phyloP scores from a whole-genome alignment of 2,113 vertebrate genomes.

The Alethe castanea region DNA sequence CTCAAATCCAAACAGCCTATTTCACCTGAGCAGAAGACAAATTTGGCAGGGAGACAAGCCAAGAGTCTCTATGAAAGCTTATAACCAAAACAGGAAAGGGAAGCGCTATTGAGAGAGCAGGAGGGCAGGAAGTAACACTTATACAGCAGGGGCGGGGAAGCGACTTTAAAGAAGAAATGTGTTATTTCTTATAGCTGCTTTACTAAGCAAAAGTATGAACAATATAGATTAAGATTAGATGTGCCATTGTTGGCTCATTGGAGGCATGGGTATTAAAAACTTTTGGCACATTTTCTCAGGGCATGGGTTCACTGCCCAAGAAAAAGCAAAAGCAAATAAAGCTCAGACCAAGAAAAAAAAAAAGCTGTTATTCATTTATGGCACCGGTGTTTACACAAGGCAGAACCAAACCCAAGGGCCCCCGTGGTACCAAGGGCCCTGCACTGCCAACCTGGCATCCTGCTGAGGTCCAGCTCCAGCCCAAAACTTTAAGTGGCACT shows the following conservation, averaged over 20 bases:
- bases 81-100: conserved; percentile 72
- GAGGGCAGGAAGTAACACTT: conserved; percentile 62
- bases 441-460: not conserved
- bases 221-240: conserved; percentile 52
- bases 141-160: conserved; percentile 2
- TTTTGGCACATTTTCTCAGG: not conserved
- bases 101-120: conserved; percentile 36
- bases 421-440: rapidly evolving
- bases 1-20: not conserved
- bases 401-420: not conserved
- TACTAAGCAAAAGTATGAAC: not conserved
- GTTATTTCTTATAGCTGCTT: not conserved
- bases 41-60: conserved; percentile 19
- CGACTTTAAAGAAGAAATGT: conserved; percentile 30
- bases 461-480: not conserved
- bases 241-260: not conserved
- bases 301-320: not conserved
- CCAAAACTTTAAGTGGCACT: not conserved
- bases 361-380: not conserved
- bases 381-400: not conserved
- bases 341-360: not conserved
- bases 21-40: conserved; percentile 43
- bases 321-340: conserved; percentile 44
- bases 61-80: not conserved
- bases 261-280: not conserved